Percentiles rank a stretch among this genome's conserved stretches.
Conservation (phyloP, 2,888 invertebrate species). For the Lithodes maja region DNA sequence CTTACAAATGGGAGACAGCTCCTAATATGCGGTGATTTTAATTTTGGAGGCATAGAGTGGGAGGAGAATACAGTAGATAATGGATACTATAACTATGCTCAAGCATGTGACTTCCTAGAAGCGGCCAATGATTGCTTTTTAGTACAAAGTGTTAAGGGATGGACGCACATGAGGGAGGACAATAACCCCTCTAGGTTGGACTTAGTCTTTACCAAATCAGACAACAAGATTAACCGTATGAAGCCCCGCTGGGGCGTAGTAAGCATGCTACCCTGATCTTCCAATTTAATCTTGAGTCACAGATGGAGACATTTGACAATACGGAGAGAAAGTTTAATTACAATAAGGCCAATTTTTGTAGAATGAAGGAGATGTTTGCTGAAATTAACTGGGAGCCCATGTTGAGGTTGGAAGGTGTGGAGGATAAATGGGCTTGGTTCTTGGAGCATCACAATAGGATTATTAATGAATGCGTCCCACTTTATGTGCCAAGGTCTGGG, state of each 20-base stretch:
- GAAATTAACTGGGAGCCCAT: conserved; percentile 6
- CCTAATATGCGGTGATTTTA: conserved; percentile 38
- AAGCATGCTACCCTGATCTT: conserved; percentile 28
- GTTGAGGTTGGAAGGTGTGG: not conserved
- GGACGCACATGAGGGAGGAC: conserved; percentile 31
- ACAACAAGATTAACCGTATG: not conserved
- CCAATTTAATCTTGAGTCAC: not conserved
- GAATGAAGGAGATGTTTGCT: conserved; percentile 22
- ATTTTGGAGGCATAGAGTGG: conserved; percentile 37
- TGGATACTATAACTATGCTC: conserved; percentile 18
- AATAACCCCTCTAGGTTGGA: conserved; percentile 33
- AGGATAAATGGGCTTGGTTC: conserved; percentile 23
- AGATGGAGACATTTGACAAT: not conserved
- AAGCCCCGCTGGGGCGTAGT: conserved; percentile 16
- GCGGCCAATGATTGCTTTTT: conserved; percentile 23
- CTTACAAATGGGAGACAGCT: not conserved
- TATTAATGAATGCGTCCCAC: conserved; percentile 19
- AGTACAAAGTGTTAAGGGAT: conserved; percentile 31
- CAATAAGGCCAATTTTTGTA: conserved; percentile 25
- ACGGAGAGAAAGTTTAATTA: conserved; percentile 17
- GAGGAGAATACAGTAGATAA: conserved; percentile 37
- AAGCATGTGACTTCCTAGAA: conserved; percentile 36
- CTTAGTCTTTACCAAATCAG: conserved; percentile 33
- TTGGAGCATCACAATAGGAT: conserved; percentile 21
- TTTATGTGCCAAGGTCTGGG: not conserved